Percentiles rank a stretch among this genome's conserved stretches.
phyloP scores from a whole-genome alignment of 2,797 vertebrate species.

The Tachyglossus aculeatus region DNA sequence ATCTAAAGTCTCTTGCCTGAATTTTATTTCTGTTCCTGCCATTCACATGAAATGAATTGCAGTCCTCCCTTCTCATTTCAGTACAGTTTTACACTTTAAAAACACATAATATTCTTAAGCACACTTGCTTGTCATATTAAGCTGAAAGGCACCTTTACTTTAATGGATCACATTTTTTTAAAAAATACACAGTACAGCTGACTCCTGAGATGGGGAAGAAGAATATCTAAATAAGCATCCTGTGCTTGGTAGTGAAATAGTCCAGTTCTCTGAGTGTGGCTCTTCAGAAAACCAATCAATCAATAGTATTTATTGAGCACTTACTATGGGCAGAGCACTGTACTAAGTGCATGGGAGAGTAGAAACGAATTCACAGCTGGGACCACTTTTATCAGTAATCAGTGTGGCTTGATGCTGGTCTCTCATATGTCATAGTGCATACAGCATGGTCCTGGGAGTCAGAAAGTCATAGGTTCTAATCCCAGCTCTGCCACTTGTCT shows the following conservation, averaged over 20 bases:
- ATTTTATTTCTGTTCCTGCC: background rate
- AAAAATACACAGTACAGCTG: background rate
- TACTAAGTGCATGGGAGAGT: no score
- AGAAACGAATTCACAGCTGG: slow-evolving; percentile 8
- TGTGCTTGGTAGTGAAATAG: slow-evolving; percentile 21
- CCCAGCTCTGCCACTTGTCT: no score
- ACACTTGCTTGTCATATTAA: background rate
- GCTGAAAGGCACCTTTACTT: background rate
- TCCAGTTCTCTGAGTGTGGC: slow-evolving; percentile 30
- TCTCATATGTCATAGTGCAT: no score
- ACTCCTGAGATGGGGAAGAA: background rate
- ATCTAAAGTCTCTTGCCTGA: background rate
- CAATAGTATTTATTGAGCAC: no score
- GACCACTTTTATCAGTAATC: slow-evolving; percentile 3
- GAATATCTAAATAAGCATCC: background rate
- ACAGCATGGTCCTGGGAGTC: no score
- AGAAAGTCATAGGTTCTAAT: no score
- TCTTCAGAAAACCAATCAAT: slow-evolving; percentile 27
- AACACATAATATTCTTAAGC: no score
- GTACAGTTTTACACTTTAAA: no score
- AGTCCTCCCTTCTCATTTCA: no score
- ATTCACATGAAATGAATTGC: no score
- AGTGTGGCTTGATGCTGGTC: background rate
- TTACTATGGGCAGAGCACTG: no score
- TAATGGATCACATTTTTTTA: background rate